Conservation (phyloP, 1,140 invertebrate species). For the Calephelis nemesis region DNA sequence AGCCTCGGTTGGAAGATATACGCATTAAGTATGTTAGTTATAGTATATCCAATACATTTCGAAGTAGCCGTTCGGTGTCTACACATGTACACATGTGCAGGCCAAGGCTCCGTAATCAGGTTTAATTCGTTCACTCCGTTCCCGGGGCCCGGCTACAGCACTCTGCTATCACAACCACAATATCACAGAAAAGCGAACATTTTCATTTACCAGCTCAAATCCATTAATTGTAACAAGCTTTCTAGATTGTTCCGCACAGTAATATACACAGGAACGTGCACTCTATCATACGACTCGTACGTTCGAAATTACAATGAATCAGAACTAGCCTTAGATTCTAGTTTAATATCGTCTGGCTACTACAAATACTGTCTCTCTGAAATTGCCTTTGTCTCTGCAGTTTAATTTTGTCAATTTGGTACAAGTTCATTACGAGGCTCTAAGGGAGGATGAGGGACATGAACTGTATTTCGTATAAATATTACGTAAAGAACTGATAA, state of each 20-base stretch:
- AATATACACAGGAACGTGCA: background rate
- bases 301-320: background rate
- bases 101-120: too few relatives aligned
- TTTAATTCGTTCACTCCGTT: too few relatives aligned
- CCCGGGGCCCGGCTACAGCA: background rate
- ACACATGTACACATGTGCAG: too few relatives aligned
- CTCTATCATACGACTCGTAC: background rate
- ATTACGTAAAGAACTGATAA: too few relatives aligned
- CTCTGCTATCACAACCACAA: background rate
- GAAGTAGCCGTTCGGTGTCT: too few relatives aligned
- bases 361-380: conserved; percentile 11
- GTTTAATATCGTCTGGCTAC: conserved; percentile 12
- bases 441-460: background rate
- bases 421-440: background rate
- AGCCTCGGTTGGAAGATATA: too few relatives aligned
- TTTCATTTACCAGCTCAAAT: conserved; percentile 14
- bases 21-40: too few relatives aligned
- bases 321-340: background rate
- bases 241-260: background rate
- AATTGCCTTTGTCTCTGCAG: conserved; percentile 13
- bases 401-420: conserved; percentile 16
- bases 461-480: too few relatives aligned
- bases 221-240: conserved; percentile 17
- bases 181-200: conserved; percentile 15
- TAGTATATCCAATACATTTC: too few relatives aligned